Evolutionary conservation across 2,113 vertebrate species (phyloP).

Genomic region (Sander lucioperca): DNA sequence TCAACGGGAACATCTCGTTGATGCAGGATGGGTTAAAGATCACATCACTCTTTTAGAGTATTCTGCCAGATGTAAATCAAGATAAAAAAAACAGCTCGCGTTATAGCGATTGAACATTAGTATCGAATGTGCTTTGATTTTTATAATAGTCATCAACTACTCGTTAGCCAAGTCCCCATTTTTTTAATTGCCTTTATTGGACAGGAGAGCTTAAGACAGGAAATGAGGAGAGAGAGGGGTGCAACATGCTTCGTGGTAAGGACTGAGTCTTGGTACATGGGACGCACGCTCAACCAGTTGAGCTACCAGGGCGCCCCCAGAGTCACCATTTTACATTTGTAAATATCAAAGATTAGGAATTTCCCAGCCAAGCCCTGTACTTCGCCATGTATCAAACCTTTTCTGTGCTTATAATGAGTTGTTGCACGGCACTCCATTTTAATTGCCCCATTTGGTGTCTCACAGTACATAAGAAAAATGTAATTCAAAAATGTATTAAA

Average conservation of each 20-base stretch:
- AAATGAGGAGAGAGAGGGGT: too few species aligned
- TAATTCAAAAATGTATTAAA: slow-evolving; percentile 22
- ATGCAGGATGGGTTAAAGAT: slow-evolving; percentile 2
- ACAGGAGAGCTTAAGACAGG: too few species aligned
- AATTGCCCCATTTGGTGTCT: slow-evolving; percentile 51
- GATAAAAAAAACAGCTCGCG: neutral
- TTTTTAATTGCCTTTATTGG: too few species aligned
- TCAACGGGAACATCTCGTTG: neutral
- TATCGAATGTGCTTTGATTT: slow-evolving; percentile 37
- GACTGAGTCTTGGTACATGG: too few species aligned
- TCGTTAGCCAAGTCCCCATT: slow-evolving; percentile 40
- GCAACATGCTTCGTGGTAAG: too few species aligned
- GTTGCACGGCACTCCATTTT: slow-evolving; percentile 30
- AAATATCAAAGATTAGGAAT: slow-evolving; percentile 53
- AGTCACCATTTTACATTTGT: slow-evolving; percentile 44
- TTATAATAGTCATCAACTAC: slow-evolving; percentile 49
- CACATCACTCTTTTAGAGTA: neutral
- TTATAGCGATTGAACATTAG: slow-evolving; percentile 14
- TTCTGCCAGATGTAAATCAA: slow-evolving; percentile 3
- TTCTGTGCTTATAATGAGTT: slow-evolving; percentile 55
- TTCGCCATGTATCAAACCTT: slow-evolving; percentile 36
- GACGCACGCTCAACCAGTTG: too few species aligned
- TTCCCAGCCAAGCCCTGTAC: slow-evolving; percentile 29
- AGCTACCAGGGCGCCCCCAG: neutral
- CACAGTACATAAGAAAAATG: slow-evolving; percentile 8